Percentiles rank a stretch among this genome's conserved stretches.
phyloP scores from a whole-genome alignment of 2,888 invertebrate genomes.

The Eucera pruinosa region DNA sequence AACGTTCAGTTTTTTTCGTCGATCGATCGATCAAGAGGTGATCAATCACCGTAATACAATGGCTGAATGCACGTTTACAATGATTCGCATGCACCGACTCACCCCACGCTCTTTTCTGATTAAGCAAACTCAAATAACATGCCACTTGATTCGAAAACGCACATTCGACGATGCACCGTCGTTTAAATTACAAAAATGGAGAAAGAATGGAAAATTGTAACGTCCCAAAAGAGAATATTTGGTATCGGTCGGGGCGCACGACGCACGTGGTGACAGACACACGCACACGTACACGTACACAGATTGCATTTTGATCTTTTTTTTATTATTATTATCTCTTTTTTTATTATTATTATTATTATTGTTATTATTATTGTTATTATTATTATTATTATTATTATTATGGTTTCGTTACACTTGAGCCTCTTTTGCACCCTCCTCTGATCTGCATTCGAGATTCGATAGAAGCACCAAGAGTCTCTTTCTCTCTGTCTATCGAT shows the following conservation, averaged over 20 bases:
- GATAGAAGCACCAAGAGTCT: constrained; percentile 76
- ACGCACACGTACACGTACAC: constrained; percentile 50
- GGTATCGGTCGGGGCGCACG: constrained; percentile 62
- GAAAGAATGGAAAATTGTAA: neutral
- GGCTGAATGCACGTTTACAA: constrained; percentile 62
- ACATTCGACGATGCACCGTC: constrained; percentile 52
- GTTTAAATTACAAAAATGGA: constrained; percentile 23
- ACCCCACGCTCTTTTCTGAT: constrained; percentile 41
- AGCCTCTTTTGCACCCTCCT: constrained; percentile 77
- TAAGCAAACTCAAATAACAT: constrained; percentile 29
- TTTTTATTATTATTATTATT: constrained; percentile 22
- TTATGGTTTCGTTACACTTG: constrained; percentile 67
- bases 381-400: constrained; percentile 18
- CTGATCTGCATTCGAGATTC: constrained; percentile 76
- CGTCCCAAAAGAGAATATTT: constrained; percentile 23
- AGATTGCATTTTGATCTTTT: constrained; percentile 65
- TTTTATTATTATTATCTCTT: constrained; percentile 5
- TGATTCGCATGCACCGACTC: constrained; percentile 63
- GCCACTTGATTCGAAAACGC: constrained; percentile 21
- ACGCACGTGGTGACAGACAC: constrained; percentile 68
- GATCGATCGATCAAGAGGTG: constrained; percentile 51
- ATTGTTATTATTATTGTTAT: constrained; percentile 34
- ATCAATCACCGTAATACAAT: constrained; percentile 37
- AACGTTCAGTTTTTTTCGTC: neutral
- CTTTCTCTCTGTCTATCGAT: constrained; percentile 64